Conservation (phyloP, 2,113 vertebrate species). For the Antechinus flavipes region DNA sequence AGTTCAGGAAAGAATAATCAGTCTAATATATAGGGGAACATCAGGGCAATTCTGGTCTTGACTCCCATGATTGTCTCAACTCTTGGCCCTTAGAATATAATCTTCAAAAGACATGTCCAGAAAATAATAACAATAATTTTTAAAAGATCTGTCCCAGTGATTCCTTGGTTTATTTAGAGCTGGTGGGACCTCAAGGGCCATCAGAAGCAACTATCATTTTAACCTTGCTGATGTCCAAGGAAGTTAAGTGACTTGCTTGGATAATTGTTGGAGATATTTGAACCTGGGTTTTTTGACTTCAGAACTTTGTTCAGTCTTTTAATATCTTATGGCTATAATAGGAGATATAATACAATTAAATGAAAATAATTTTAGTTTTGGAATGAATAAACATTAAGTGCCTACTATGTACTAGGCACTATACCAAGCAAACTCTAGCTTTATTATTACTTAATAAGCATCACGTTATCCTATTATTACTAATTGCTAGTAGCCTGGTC, state of each 20-base stretch:
- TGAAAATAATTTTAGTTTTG: neutral
- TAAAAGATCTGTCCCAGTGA: neutral
- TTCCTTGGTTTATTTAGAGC: neutral
- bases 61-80: neutral
- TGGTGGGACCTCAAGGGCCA: neutral
- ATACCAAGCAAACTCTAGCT: neutral
- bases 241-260: neutral
- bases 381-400: neutral
- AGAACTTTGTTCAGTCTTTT: neutral
- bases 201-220: neutral
- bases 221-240: neutral
- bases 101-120: neutral
- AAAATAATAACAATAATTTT: no score
- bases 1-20: neutral
- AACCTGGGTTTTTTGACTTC: neutral
- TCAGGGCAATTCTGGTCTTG: neutral
- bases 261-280: fast-evolving
- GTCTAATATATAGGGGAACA: neutral
- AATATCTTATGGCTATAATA: neutral
- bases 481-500: neutral
- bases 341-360: neutral
- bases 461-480: neutral
- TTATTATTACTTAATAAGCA: neutral
- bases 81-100: neutral
- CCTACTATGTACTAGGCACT: neutral